These are phyloP conservation scores for Percina caprodes DNA, from an alignment of 2,113 vertebrate genomes.

Conservation along the genomic window DNA sequence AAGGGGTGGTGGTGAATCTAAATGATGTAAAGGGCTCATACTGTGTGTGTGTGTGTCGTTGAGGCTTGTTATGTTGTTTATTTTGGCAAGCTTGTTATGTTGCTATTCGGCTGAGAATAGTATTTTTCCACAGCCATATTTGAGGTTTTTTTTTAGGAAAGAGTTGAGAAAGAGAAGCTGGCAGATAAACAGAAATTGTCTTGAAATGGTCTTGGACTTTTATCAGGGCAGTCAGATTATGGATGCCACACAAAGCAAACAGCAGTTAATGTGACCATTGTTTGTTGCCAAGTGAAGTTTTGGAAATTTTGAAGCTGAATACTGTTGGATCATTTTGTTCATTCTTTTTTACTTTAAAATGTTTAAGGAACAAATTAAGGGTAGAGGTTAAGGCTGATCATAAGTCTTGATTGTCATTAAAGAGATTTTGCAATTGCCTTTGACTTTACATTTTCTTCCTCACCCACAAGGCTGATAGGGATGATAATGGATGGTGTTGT, in stretches of 20 bases:
- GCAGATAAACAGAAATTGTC: slow-evolving; percentile 46
- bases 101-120: slow-evolving; percentile 59
- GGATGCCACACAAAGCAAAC: slow-evolving; percentile 27
- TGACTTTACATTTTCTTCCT: not conserved
- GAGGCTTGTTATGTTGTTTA: slow-evolving; percentile 69
- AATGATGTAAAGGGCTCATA: slow-evolving; percentile 69
- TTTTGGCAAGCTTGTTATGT: slow-evolving; percentile 56
- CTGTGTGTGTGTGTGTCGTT: slow-evolving; percentile 44
- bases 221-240: slow-evolving; percentile 39
- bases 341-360: not conserved
- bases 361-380: not conserved
- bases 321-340: not conserved
- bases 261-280: not conserved
- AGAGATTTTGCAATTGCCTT: not conserved
- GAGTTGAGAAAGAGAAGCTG: slow-evolving; percentile 63
- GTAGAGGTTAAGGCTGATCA: not conserved
- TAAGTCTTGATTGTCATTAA: not conserved
- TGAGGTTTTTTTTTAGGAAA: slow-evolving; percentile 40
- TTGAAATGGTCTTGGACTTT: slow-evolving; percentile 22
- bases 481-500: not conserved
- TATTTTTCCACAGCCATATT: slow-evolving; percentile 71
- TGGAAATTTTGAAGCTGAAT: not conserved
- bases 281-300: slow-evolving; percentile 1
- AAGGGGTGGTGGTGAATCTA: slow-evolving; percentile 57
- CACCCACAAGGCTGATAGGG: not conserved